phyloP scores from a whole-genome alignment of 2,797 vertebrate species.

The Lacerta bilineata region DNA sequence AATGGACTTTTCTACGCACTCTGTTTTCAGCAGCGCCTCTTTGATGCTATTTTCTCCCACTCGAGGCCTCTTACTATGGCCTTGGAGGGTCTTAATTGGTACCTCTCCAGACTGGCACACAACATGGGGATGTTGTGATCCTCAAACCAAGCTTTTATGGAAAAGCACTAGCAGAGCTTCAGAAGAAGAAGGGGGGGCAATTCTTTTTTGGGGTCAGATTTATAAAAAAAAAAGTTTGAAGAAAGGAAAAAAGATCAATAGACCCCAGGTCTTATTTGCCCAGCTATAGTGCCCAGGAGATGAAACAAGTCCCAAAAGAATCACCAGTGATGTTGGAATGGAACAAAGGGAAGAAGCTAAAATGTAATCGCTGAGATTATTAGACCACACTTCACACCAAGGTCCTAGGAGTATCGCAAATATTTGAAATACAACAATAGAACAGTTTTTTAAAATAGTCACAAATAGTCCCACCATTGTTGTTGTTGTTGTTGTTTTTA shows the following conservation, averaged over 20 bases:
- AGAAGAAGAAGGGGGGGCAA: not conserved
- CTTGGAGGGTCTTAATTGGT: slow-evolving; percentile 38
- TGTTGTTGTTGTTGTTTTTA: too few species aligned
- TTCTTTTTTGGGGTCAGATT: not conserved
- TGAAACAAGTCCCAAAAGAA: not conserved
- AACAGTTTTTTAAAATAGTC: too few species aligned
- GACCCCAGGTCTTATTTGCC: slow-evolving; percentile 13
- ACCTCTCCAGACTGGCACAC: slow-evolving; percentile 39
- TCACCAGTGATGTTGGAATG: not conserved
- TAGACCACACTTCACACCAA: too few species aligned
- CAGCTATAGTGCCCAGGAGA: not conserved
- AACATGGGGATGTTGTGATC: slow-evolving; percentile 39
- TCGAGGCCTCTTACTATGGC: not conserved
- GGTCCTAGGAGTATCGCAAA: too few species aligned
- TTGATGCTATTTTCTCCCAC: slow-evolving; percentile 27
- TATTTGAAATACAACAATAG: too few species aligned
- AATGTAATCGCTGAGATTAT: not conserved
- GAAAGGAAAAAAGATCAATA: slow-evolving; percentile 39
- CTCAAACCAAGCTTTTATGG: slow-evolving; percentile 44
- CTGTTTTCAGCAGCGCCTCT: slow-evolving; percentile 13
- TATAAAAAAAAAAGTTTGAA: not conserved
- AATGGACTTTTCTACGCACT: not conserved
- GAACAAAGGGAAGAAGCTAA: too few species aligned
- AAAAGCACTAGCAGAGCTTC: slow-evolving; percentile 45
- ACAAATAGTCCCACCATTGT: too few species aligned